Evolutionary conservation across 2,888 invertebrate genomes (phyloP).

Genomic region (Globia sparganii): DNA sequence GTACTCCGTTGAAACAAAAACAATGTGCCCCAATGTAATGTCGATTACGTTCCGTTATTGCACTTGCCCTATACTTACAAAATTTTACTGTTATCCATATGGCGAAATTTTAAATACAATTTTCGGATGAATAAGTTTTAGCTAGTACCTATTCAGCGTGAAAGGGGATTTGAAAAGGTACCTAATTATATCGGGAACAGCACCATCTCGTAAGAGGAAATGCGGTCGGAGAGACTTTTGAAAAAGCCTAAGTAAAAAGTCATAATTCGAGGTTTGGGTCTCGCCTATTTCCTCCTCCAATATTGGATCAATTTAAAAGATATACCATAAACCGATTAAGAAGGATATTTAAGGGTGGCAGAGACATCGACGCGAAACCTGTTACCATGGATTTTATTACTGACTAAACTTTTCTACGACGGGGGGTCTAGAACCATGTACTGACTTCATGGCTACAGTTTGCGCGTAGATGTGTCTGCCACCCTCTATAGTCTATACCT

Average conservation of each 20-base stretch:
- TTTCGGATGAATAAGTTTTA: not conserved
- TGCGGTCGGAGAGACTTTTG: too few relatives aligned
- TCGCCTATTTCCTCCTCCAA: too few relatives aligned
- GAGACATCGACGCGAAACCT: not conserved
- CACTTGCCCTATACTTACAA: conserved; percentile 28
- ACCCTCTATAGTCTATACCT: not conserved
- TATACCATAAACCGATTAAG: too few relatives aligned
- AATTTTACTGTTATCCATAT: conserved; percentile 4
- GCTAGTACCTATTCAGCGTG: not conserved
- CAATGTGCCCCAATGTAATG: conserved; percentile 52
- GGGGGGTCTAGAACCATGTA: not conserved
- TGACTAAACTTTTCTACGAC: not conserved
- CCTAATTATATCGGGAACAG: not conserved
- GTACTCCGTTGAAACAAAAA: conserved; percentile 57
- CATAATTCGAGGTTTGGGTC: too few relatives aligned
- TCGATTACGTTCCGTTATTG: conserved; percentile 52
- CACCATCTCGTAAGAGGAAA: not conserved
- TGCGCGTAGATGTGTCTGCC: not conserved
- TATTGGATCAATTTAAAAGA: too few relatives aligned
- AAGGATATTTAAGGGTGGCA: too few relatives aligned
- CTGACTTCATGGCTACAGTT: not conserved
- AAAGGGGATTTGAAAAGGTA: not conserved
- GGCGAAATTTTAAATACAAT: not conserved
- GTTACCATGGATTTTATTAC: not conserved
- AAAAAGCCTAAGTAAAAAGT: too few relatives aligned